Evolutionary conservation across 1,140 invertebrate genomes (phyloP).

Genomic region (Lutraria rhynchaena): DNA sequence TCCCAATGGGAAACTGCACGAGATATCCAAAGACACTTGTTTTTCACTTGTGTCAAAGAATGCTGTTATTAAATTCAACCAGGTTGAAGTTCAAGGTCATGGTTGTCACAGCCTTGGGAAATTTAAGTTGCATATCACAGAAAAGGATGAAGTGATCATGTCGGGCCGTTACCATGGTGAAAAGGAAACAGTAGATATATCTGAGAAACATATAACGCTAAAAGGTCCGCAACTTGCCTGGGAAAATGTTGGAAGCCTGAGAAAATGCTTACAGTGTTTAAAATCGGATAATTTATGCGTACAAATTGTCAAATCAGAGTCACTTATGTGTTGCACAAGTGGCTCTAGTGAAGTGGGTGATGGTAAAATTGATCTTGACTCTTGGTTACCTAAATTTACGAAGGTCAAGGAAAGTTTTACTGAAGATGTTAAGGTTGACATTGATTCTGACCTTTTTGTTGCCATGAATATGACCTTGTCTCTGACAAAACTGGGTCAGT

Average conservation of each 20-base stretch:
- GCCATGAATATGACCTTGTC: constrained; percentile 24
- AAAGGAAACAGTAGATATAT: constrained; percentile 37
- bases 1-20: constrained; percentile 59
- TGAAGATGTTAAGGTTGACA: constrained; percentile 18
- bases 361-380: constrained; percentile 16
- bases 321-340: constrained; percentile 2
- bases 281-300: constrained; percentile 32
- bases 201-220: constrained; percentile 33
- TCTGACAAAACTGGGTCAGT: constrained; percentile 50
- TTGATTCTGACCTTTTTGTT: constrained; percentile 20
- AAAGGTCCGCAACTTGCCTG: constrained; percentile 14
- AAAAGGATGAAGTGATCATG: constrained; percentile 10
- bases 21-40: constrained; percentile 18
- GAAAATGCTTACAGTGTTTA: constrained; percentile 19
- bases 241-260: constrained; percentile 13
- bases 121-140: constrained; percentile 22
- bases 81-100: constrained; percentile 16
- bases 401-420: background rate
- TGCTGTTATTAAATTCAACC: constrained; percentile 12
- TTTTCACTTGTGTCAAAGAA: constrained; percentile 12
- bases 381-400: constrained; percentile 6
- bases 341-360: background rate
- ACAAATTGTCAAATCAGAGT: constrained; percentile 15
- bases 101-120: background rate
- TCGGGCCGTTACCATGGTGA: background rate